A percentile compares a stretch with the other conserved stretches of the same genome.
Conservation (phyloP, 2,888 invertebrate genomes). For the Watsonalla cultraria region DNA sequence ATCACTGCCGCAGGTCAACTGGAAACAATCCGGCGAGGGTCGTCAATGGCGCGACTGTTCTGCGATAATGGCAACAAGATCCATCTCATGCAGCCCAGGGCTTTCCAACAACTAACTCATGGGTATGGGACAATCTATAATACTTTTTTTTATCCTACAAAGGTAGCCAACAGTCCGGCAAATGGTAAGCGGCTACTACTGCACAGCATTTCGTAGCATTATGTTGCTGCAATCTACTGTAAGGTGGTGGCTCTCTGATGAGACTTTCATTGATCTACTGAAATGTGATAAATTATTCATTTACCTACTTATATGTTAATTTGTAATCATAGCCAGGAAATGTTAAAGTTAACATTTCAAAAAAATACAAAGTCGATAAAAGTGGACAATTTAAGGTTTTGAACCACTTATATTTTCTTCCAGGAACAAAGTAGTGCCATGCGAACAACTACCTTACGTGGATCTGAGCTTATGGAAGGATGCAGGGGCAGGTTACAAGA, state of each 20-base stretch:
- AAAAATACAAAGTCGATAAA: too few species aligned
- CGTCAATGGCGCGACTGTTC: constrained; percentile 81
- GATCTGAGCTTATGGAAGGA: constrained; percentile 77
- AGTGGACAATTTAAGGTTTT: too few species aligned
- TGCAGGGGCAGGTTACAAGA: constrained; percentile 25
- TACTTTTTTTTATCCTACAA: neutral
- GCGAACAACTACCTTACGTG: constrained; percentile 64
- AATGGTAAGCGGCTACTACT: too few species aligned
- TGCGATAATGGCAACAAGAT: constrained; percentile 84
- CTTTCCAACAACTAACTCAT: constrained; percentile 67
- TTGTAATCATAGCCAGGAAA: too few species aligned
- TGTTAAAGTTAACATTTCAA: too few species aligned
- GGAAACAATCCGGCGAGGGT: constrained; percentile 76
- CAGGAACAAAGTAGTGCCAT: constrained; percentile 77
- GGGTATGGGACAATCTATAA: constrained; percentile 34
- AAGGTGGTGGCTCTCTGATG: too few species aligned
- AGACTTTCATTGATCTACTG: too few species aligned
- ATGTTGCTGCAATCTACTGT: too few species aligned
- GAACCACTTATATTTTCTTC: constrained; percentile 12
- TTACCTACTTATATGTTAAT: too few species aligned
- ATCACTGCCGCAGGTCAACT: constrained; percentile 72
- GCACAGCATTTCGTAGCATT: too few species aligned
- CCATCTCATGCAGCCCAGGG: constrained; percentile 80
- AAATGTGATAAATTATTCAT: too few species aligned
- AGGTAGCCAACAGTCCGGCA: too few species aligned